These are phyloP conservation scores for Bursaphelenchus okinawaensis DNA, from an alignment of 2,888 invertebrate genomes.

Conservation along the genomic window DNA sequence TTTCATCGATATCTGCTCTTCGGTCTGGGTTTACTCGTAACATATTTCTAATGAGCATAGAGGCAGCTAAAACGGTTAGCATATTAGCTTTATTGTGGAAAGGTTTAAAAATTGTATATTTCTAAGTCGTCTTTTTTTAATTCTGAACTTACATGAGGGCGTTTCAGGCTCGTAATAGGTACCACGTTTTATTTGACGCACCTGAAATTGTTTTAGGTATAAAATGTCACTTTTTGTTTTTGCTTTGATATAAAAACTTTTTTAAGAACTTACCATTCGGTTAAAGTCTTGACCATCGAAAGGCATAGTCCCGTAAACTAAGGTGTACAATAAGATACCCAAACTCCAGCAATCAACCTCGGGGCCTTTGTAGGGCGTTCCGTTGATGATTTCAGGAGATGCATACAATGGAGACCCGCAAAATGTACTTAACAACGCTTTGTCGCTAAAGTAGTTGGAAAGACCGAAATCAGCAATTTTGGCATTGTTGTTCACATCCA, in stretches of 20 bases:
- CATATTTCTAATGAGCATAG: slow-evolving; percentile 86
- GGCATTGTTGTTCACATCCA: slow-evolving; percentile 60
- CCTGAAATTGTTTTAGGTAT: neutral
- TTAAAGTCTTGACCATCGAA: slow-evolving; percentile 98
- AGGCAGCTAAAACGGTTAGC: slow-evolving; percentile 70
- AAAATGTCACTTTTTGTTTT: too few species aligned
- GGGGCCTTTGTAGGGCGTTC: slow-evolving; percentile 73
- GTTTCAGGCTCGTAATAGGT: slow-evolving; percentile 93
- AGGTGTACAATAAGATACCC: slow-evolving; percentile 89
- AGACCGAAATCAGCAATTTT: slow-evolving; percentile 96
- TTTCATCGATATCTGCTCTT: slow-evolving; percentile 84
- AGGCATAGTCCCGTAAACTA: slow-evolving; percentile 98
- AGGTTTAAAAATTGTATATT: neutral
- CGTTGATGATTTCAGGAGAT: slow-evolving; percentile 61
- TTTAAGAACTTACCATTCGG: slow-evolving; percentile 66
- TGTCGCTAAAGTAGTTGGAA: slow-evolving; percentile 74
- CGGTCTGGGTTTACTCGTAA: slow-evolving; percentile 82
- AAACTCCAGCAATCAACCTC: slow-evolving; percentile 79
- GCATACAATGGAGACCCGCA: slow-evolving; percentile 63
- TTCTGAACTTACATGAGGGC: slow-evolving; percentile 66
- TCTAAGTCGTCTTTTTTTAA: too few species aligned
- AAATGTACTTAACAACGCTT: slow-evolving; percentile 60
- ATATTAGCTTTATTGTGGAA: slow-evolving; percentile 8
- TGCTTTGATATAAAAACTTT: too few species aligned
- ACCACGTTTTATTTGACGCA: slow-evolving; percentile 90